Percentiles rank a stretch among this genome's conserved stretches.
Evolutionary conservation across 2,797 vertebrate species (phyloP).

Genomic region (Rachycentron canadum): DNA sequence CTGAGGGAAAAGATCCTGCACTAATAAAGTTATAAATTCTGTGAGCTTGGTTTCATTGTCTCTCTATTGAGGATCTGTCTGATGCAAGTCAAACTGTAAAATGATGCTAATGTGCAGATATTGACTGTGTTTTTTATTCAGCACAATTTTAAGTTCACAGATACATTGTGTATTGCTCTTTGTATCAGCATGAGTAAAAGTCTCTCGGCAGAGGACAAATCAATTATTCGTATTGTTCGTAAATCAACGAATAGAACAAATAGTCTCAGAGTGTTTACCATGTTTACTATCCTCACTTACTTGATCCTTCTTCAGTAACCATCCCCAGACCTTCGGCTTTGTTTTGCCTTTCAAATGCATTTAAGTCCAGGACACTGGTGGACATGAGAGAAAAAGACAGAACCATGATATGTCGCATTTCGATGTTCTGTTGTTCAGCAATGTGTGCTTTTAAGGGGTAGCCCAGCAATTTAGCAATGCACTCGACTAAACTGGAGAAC

Average conservation of each 20-base stretch:
- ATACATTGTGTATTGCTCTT: conserved; percentile 12
- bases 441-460: not conserved
- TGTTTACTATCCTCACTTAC: conserved; percentile 87
- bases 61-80: not conserved
- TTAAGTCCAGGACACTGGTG: conserved; percentile 95
- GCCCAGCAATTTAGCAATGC: not conserved
- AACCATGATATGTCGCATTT: not conserved
- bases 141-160: not conserved
- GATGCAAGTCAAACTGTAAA: not conserved
- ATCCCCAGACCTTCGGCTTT: conserved; percentile 99
- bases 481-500: not conserved
- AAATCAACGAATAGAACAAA: not conserved
- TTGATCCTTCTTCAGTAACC: conserved; percentile 99
- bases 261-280: conserved; percentile 27
- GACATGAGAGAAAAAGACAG: conserved; percentile 39
- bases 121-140: conserved; percentile 3
- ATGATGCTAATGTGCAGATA: not conserved
- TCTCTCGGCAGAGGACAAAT: conserved; percentile 1
- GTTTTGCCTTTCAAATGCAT: conserved; percentile 99
- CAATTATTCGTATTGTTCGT: not conserved
- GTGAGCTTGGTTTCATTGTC: conserved; percentile 3
- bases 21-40: conserved; percentile 25
- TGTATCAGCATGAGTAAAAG: conserved; percentile 18
- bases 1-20: conserved; percentile 3
- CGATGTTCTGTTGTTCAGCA: not conserved